Percentiles rank a stretch among this genome's conserved stretches.
Conservation (phyloP, 2,888 invertebrate species). For the Penaeus monodon region DNA sequence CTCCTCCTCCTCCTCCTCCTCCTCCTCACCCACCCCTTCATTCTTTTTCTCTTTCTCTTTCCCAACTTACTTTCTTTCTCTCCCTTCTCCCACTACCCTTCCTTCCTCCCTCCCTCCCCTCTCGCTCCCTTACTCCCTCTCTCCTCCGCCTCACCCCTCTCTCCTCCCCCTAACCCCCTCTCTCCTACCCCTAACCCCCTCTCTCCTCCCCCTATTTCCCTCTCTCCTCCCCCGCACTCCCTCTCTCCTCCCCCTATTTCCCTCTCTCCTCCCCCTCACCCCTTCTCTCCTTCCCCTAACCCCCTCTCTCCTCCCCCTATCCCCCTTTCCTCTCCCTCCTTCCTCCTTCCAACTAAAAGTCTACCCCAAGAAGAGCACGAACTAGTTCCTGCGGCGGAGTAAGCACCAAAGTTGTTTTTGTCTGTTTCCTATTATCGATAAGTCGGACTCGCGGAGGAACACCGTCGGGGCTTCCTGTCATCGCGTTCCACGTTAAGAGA, state of each 20-base stretch:
- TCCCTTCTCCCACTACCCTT: neutral
- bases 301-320: neutral
- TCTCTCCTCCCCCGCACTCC: neutral
- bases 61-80: neutral
- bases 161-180: neutral
- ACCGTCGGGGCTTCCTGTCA: neutral
- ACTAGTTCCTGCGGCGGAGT: neutral
- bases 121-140: too few relatives aligned
- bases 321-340: neutral
- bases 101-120: neutral
- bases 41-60: neutral
- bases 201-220: neutral
- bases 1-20: neutral
- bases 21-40: neutral
- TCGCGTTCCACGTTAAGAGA: neutral
- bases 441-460: neutral
- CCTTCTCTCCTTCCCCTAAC: neutral
- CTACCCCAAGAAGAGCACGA: neutral
- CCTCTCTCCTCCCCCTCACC: neutral
- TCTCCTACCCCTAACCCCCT: neutral
- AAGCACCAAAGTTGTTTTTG: neutral
- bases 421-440: conserved; percentile 22
- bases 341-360: neutral
- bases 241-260: neutral
- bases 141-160: neutral